These are phyloP conservation scores for Cebidichthys violaceus DNA, from an alignment of 2,113 vertebrate species.

Conservation along the genomic window DNA sequence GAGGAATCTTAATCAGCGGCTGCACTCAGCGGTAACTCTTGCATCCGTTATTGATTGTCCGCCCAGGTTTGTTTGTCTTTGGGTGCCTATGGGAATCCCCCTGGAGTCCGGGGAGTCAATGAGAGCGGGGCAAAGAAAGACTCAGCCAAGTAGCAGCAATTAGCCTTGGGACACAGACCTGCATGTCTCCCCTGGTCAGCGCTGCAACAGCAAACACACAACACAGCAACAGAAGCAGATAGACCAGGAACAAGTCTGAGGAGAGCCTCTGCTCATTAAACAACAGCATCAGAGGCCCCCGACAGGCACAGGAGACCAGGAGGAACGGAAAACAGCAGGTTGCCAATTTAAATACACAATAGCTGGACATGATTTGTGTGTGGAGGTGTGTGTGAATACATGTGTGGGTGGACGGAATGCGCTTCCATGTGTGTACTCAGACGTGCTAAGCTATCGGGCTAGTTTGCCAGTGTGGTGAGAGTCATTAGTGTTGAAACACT, in stretches of 20 bases:
- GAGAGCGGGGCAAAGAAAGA: constrained; percentile 65
- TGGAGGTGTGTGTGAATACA: constrained; percentile 23
- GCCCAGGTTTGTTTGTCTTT: constrained; percentile 81
- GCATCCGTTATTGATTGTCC: constrained; percentile 79
- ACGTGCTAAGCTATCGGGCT: constrained; percentile 29
- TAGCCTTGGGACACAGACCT: constrained; percentile 74
- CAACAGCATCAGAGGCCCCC: constrained; percentile 48
- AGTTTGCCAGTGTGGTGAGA: constrained; percentile 34
- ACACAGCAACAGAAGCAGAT: constrained; percentile 50
- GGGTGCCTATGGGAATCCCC: constrained; percentile 71
- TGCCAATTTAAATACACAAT: constrained; percentile 65
- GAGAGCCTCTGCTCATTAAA: constrained; percentile 69
- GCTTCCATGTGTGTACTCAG: constrained; percentile 12
- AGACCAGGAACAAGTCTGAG: constrained; percentile 35
- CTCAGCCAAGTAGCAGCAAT: constrained; percentile 79
- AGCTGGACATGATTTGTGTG: constrained; percentile 26
- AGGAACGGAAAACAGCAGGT: constrained; percentile 56
- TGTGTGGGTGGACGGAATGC: constrained; percentile 15
- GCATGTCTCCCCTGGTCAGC: constrained; percentile 70
- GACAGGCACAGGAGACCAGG: constrained; percentile 51
- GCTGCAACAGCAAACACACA: constrained; percentile 50
- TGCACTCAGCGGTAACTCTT: constrained; percentile 67
- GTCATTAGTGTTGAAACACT: constrained; percentile 37
- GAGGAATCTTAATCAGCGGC: constrained; percentile 77
- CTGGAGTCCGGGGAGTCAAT: constrained; percentile 74